Conservation (phyloP, 2,113 vertebrate genomes). For the Sterna hirundo region DNA sequence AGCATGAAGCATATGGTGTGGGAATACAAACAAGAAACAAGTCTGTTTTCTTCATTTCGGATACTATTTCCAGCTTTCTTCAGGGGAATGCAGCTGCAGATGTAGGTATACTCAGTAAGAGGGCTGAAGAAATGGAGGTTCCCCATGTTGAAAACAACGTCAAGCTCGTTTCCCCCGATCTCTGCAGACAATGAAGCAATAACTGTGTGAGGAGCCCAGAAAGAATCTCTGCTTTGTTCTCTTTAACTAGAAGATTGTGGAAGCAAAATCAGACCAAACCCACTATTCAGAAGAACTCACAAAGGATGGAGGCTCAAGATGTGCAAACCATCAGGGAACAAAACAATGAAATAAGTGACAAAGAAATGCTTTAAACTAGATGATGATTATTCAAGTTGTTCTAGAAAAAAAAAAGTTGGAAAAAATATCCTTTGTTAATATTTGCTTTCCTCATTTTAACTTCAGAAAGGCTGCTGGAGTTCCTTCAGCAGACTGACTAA, state of each 20-base stretch:
- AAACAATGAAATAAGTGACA: not conserved
- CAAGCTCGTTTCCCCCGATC: rapidly evolving
- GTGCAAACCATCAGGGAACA: not conserved
- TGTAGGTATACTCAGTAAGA: not conserved
- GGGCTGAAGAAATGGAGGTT: not conserved
- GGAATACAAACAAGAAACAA: not conserved
- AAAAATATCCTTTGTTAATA: not conserved
- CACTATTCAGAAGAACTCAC: not conserved
- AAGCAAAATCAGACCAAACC: not conserved
- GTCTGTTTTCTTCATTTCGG: not conserved
- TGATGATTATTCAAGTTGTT: not conserved
- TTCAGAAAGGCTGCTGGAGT: not conserved
- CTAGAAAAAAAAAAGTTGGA: not conserved
- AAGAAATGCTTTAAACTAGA: not conserved
- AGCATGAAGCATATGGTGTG: not conserved
- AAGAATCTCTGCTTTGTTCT: not conserved
- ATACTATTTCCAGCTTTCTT: not conserved
- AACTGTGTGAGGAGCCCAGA: not conserved
- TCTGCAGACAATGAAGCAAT: not conserved
- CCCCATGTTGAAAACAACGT: not conserved
- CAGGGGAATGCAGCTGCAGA: not conserved
- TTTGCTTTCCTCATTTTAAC: not conserved
- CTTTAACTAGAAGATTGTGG: not conserved
- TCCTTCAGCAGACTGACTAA: not conserved
- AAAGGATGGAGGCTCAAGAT: not conserved